These are phyloP conservation scores for Bostrychus sinensis DNA, from an alignment of 2,113 vertebrate genomes.

Conservation along the genomic window DNA sequence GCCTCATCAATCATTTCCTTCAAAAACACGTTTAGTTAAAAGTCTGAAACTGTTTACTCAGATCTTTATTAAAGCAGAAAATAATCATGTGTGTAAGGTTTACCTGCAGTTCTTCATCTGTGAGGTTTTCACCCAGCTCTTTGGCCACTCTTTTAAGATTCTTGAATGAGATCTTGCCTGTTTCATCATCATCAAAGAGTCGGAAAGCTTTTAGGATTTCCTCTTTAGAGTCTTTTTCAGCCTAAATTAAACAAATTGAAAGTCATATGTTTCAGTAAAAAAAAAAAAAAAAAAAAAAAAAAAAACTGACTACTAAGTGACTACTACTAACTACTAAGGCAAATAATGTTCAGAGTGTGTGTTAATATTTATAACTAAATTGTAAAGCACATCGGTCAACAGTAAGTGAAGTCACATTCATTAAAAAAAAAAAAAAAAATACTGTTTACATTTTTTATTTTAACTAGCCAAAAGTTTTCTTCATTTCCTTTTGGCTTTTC, in stretches of 20 bases:
- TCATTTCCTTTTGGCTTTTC: no score
- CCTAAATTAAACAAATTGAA: constrained; percentile 67
- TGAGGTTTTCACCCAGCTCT: constrained; percentile 92
- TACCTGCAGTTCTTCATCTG: constrained; percentile 94
- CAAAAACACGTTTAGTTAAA: not conserved
- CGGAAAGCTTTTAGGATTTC: constrained; percentile 95
- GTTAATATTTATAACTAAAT: no score
- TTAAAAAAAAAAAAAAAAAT: no score
- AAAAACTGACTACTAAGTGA: no score
- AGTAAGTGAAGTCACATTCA: no score
- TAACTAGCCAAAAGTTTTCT: no score
- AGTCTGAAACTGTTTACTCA: not conserved
- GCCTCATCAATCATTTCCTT: constrained; percentile 97
- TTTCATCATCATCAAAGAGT: constrained; percentile 93
- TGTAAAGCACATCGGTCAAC: no score
- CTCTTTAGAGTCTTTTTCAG: constrained; percentile 94
- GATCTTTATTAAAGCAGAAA: not conserved
- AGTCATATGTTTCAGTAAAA: no score
- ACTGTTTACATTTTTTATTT: no score
- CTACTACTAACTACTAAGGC: no score
- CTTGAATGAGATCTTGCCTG: constrained; percentile 93
- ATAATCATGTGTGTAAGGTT: not conserved
- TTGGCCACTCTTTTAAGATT: constrained; percentile 93
- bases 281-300: no score
- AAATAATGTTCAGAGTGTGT: no score